These are phyloP conservation scores for Hydrochoerus hydrochaeris DNA, from an alignment of 2,113 vertebrate genomes.

Conservation along the genomic window DNA sequence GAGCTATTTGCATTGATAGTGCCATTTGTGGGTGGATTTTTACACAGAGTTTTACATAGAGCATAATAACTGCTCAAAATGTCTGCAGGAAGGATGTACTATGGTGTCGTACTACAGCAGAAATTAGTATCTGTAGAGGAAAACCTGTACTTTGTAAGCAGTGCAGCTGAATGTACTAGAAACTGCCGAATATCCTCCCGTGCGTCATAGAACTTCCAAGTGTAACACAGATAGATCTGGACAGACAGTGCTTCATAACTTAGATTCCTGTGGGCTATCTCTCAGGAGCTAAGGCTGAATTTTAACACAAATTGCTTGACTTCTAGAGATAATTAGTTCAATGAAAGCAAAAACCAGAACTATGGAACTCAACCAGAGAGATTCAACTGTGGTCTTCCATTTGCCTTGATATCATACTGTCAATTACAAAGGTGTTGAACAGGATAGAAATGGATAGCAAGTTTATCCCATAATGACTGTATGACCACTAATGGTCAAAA, in stretches of 20 bases:
- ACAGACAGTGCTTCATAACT: background rate
- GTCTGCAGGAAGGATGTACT: background rate
- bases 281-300: constrained; percentile 15
- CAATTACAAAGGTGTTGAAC: background rate
- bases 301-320: background rate
- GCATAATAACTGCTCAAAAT: background rate
- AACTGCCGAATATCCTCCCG: background rate
- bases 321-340: background rate
- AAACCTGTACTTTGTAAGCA: background rate
- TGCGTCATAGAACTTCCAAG: background rate
- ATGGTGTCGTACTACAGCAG: background rate
- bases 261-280: background rate
- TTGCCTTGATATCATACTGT: background rate
- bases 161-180: background rate
- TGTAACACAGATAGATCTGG: background rate
- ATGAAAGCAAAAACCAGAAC: background rate
- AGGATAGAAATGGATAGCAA: background rate
- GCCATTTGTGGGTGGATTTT: background rate
- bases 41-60: background rate
- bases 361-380: background rate
- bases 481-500: background rate
- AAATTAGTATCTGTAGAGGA: background rate
- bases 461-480: accelerated
- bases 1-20: background rate
- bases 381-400: background rate